Conservation (phyloP, 1,140 invertebrate species). For the Sycophaga agraensis region DNA sequence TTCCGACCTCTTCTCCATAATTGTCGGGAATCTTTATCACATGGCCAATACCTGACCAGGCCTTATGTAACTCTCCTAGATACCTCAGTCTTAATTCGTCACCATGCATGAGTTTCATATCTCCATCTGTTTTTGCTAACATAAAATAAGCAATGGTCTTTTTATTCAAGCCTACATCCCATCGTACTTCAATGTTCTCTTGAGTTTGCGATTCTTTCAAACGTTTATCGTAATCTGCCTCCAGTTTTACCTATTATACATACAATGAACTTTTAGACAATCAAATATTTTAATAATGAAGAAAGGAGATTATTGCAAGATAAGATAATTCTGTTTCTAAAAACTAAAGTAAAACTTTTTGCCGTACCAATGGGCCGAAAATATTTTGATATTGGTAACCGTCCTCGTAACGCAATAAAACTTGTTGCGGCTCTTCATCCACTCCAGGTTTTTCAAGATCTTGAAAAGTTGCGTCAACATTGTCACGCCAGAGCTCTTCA, state of each 20-base stretch:
- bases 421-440: constrained; percentile 96
- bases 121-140: constrained; percentile 95
- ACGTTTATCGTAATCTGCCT: constrained; percentile 98
- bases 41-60: constrained; percentile 93
- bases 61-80: constrained; percentile 87
- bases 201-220: constrained; percentile 98
- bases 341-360: background rate
- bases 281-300: background rate
- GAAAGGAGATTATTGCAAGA: too few relatives aligned
- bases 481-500: constrained; percentile 99
- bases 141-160: constrained; percentile 97
- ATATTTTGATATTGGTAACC: constrained; percentile 99
- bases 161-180: constrained; percentile 98
- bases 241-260: constrained; percentile 75
- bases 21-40: constrained; percentile 99
- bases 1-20: constrained; percentile 96
- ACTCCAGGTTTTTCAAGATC: constrained; percentile 97
- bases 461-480: constrained; percentile 95
- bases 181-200: constrained; percentile 96
- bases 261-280: background rate
- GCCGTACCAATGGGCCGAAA: constrained; percentile 79
- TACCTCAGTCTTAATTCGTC: constrained; percentile 95
- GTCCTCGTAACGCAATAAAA: constrained; percentile 92
- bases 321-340: background rate
- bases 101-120: constrained; percentile 99